Base-by-base conservation (phyloP, 2,888 invertebrate genomes). In the Podabrus alpinus region DNA sequence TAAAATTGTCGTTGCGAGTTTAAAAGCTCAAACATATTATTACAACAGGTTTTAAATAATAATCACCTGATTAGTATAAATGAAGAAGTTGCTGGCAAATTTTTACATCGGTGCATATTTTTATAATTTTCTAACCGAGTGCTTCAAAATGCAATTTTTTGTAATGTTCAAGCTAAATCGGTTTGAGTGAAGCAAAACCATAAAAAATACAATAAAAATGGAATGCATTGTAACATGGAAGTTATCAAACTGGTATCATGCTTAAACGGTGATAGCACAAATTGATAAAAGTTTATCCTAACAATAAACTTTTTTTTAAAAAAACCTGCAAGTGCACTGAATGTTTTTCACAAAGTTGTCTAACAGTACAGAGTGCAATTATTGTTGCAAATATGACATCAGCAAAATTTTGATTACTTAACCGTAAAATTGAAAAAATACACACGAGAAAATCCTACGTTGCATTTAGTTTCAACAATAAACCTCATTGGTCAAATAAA, bases 171-270 rank as follows among this genome's bases (percentile, higher is more conserved):
- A 45, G 45, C 45, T n/a, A 45, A 45, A 45, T 45, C 45, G n/a
- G 45, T 45, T 45, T n/a, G 45, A 45, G 45, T n/a, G 45, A 45
- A 45, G 45, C 45, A n/a, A 45, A 17, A 62, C 16, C 11, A 62
- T 16, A 62, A 67, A 67, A 15, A 67, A 15, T 29, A 29, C 9
- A 67, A 67, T 21, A 67, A 67, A 19, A 24, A 29, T 17, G 67
- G 15, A 67, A 67, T 67, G 67, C 24, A 67, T 19, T 67, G 15
- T 67, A 67, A 45, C 45, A 45, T 45, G 45, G 45, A 67, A 67
- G 25, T 64, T 72, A 75, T 79, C 77, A 78, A 76, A 79, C 79
- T 75, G 79, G 79, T 78, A 77, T 80, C 78, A 79, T 79, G 80
- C 78, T 79, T 74, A 80, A 79, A 80, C 78, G 45, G 45, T 9